A percentile compares a stretch with the other conserved stretches of the same genome.
Evolutionary conservation across 2,113 vertebrate genomes (phyloP).

Genomic region (Myodes glareolus): DNA sequence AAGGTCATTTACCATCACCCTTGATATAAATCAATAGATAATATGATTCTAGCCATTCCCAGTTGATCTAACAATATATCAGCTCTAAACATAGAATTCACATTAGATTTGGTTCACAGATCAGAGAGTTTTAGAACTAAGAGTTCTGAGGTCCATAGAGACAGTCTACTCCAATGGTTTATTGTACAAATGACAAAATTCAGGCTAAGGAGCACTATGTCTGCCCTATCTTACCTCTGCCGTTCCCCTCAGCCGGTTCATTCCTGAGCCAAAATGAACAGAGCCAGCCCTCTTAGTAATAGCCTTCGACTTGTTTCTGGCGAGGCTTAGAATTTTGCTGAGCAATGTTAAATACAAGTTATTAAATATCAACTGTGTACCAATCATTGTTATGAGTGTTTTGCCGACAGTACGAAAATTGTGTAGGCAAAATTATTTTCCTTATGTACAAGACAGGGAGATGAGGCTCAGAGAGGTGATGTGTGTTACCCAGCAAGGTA

Average conservation of each 20-base stretch:
- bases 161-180: conserved; percentile 51
- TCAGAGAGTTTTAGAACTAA: conserved; percentile 58
- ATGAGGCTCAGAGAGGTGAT: background rate
- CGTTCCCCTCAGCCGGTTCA: background rate
- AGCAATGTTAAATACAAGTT: background rate
- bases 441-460: background rate
- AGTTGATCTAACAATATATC: conserved; percentile 68
- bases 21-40: conserved; percentile 76
- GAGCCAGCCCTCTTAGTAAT: background rate
- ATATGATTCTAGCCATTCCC: conserved; percentile 58
- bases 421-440: background rate
- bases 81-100: conserved; percentile 74
- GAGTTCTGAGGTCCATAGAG: conserved; percentile 35
- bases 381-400: background rate
- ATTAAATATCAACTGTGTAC: background rate
- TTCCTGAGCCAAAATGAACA: background rate
- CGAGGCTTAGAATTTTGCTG: background rate
- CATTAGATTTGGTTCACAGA: conserved; percentile 76
- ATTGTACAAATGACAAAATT: conserved; percentile 44
- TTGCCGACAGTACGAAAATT: background rate
- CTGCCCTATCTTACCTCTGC: background rate
- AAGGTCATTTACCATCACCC: conserved; percentile 74
- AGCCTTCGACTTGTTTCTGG: background rate
- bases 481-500: background rate
- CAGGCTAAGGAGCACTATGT: background rate